phyloP scores from a whole-genome alignment of 2,888 invertebrate genomes.

The Acronicta leporina region DNA sequence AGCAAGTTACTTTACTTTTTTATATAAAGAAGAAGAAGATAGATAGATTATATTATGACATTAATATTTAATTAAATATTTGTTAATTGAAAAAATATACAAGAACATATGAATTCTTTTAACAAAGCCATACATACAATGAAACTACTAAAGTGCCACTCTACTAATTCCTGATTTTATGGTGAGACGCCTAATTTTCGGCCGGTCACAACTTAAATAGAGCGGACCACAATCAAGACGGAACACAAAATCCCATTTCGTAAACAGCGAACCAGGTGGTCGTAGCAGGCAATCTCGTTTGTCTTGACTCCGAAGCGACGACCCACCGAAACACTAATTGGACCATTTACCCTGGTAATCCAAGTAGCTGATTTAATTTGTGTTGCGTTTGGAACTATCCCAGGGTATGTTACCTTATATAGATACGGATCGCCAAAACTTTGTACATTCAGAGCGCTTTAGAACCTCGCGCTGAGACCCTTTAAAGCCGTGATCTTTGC shows the following conservation, averaged over 20 bases:
- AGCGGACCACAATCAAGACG: conserved; percentile 72
- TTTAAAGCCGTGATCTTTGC: conserved; percentile 3
- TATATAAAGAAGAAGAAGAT: too few relatives aligned
- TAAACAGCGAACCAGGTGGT: conserved; percentile 78
- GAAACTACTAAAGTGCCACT: conserved; percentile 25
- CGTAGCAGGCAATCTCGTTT: conserved; percentile 81
- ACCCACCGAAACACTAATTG: conserved; percentile 84
- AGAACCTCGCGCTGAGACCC: conserved; percentile 6
- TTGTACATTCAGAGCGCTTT: conserved; percentile 16
- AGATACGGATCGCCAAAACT: conserved; percentile 18
- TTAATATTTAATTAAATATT: too few relatives aligned
- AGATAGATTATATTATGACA: too few relatives aligned
- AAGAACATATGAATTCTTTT: neutral
- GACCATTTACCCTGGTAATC: conserved; percentile 84
- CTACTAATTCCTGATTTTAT: conserved; percentile 53
- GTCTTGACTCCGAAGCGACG: conserved; percentile 72
- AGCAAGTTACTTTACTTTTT: too few relatives aligned
- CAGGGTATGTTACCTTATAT: conserved; percentile 6
- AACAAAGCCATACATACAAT: conserved; percentile 1
- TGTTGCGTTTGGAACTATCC: conserved; percentile 63
- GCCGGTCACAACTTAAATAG: conserved; percentile 61
- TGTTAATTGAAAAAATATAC: too few relatives aligned
- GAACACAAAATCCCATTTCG: conserved; percentile 67
- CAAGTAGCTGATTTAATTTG: conserved; percentile 83
- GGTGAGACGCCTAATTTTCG: conserved; percentile 59